Base-by-base conservation (phyloP, 2,888 invertebrate genomes). In the Ethmia dodecea region DNA sequence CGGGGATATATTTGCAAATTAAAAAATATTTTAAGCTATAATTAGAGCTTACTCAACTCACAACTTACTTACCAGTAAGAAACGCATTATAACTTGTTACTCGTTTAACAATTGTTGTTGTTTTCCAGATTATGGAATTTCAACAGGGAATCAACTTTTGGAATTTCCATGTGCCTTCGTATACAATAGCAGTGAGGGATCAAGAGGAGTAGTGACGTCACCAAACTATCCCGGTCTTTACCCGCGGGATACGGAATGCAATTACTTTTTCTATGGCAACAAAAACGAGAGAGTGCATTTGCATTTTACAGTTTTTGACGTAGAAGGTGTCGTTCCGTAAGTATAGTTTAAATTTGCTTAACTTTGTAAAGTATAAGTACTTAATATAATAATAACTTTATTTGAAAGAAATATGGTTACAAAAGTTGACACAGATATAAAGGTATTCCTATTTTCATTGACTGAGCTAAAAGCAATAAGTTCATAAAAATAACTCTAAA, bases 281-380 rank as follows among this genome's bases (percentile, higher is more conserved):
- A 80, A 87, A 44, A 90, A 91, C 42, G 94, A 96, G 67, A 90
- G 91, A 57, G 90, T 95, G 34, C 92, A 92, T 63, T 87, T 97
- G 49, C 93, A 93, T 62, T 97, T 97, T 72, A 92, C 92, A 38
- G 94, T 94, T 76, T 97, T 97, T 66, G 96, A 97, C 70, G 94
- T 98, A 13, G 98, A 98, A 79, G 98, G 98, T 42, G 94, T 97
- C 38, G 86, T 92, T 49, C 97, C 96, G 97, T 98, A 88, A 92
- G 94, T 91, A 60, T 44, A 10, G 22, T 9, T 22, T 22, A 10
- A 8, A 12, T 18, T 18, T 18, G 5, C 18, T 18, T 18, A 18
- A 5, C 8, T 18, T 18, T 18, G 18, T 18, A 18, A 5, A 5
- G 5, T 18, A 18, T 18, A n/a, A n/a, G n/a, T n/a, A n/a, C n/a